phyloP scores from a whole-genome alignment of 1,140 invertebrate species.

The Lethrus apterus region DNA sequence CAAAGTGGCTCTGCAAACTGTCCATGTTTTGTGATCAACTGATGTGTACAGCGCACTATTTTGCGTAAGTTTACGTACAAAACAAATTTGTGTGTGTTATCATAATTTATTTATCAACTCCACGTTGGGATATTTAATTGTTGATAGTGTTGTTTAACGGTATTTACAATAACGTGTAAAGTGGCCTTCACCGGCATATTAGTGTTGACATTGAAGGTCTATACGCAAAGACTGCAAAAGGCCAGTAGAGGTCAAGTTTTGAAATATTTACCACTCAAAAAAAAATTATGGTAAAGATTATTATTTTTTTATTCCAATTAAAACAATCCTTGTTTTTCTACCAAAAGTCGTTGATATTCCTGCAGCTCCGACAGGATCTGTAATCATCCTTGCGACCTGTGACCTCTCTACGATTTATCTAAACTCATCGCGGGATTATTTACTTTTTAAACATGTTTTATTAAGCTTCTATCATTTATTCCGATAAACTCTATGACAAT shows the following conservation, averaged over 20 bases:
- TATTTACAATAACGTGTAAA: conserved; percentile 33
- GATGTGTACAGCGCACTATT: conserved; percentile 29
- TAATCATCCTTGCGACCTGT: conserved; percentile 12
- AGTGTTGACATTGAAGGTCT: conserved; percentile 41
- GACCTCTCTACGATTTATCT: conserved; percentile 9
- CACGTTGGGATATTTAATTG: too few species aligned
- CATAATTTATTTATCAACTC: background rate
- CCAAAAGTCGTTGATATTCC: too few species aligned
- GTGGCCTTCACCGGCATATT: conserved; percentile 40
- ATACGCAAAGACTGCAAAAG: conserved; percentile 40
- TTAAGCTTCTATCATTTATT: conserved; percentile 10
- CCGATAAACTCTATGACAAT: conserved; percentile 11
- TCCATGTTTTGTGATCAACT: conserved; percentile 36
- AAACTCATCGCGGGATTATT: conserved; percentile 10
- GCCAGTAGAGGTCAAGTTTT: conserved; percentile 39
- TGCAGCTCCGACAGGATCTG: conserved; percentile 3
- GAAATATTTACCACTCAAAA: conserved; percentile 24
- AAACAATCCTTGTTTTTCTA: too few species aligned
- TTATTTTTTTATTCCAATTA: conserved; percentile 2
- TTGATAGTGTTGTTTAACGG: conserved; percentile 13
- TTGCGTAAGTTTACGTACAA: conserved; percentile 29
- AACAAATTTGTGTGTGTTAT: conserved; percentile 19
- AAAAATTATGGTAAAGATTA: conserved; percentile 12
- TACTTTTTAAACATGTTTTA: conserved; percentile 15
- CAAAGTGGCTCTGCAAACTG: conserved; percentile 37